Evolutionary conservation across 2,888 invertebrate species (phyloP).

Genomic region (Hemicrepidius hirtus): DNA sequence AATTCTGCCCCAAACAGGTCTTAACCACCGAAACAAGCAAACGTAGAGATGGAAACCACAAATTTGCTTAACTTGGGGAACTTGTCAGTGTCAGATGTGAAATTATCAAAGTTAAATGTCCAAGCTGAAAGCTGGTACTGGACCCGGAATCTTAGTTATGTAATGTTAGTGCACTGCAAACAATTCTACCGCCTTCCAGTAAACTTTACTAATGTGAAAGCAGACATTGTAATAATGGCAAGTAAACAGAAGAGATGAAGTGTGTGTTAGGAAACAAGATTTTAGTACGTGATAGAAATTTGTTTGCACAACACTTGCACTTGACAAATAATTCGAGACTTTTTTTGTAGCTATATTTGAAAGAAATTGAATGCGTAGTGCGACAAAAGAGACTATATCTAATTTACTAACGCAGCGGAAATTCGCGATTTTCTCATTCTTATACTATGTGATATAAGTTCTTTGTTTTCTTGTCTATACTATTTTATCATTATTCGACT

Average conservation of each 20-base stretch:
- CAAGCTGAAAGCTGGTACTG: constrained; percentile 20
- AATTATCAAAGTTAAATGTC: constrained; percentile 41
- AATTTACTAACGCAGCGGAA: too few species aligned
- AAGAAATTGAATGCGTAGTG: too few species aligned
- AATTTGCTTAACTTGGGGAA: constrained; percentile 22
- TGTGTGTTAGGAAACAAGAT: background rate
- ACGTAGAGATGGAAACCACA: constrained; percentile 20
- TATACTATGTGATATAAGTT: too few species aligned
- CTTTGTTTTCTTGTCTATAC: too few species aligned
- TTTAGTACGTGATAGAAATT: background rate
- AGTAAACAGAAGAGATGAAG: background rate
- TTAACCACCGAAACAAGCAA: constrained; percentile 16
- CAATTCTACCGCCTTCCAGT: constrained; percentile 15
- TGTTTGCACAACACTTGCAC: background rate
- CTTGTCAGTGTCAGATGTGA: constrained; percentile 35
- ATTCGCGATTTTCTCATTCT: too few species aligned
- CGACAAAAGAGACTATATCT: too few species aligned
- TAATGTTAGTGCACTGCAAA: constrained; percentile 13
- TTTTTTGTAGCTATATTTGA: too few species aligned
- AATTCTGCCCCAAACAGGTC: background rate
- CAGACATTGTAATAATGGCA: constrained; percentile 11
- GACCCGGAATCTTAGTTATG: constrained; percentile 39
- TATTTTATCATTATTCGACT: too few species aligned
- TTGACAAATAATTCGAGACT: too few species aligned
- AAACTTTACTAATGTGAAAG: constrained; percentile 17